Evolutionary conservation across 2,888 invertebrate genomes (phyloP).

Genomic region (Holacanthella duospinosa): DNA sequence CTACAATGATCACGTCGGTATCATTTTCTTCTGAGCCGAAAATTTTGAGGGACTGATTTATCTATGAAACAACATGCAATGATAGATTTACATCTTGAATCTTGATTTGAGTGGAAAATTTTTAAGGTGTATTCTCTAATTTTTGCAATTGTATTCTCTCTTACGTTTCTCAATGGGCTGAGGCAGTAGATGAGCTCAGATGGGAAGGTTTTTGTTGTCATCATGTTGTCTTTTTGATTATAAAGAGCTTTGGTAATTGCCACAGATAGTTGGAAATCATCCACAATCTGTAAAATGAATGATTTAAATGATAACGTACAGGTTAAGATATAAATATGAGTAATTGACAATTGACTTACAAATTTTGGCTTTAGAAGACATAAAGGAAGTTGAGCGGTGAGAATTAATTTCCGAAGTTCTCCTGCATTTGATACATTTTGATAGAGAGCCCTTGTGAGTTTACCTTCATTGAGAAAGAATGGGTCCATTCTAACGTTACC

Average conservation of each 20-base stretch:
- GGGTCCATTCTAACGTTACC: neutral
- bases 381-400: constrained; percentile 28
- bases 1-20: constrained; percentile 45
- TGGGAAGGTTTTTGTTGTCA: constrained; percentile 31
- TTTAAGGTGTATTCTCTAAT: neutral
- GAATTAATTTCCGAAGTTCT: constrained; percentile 26
- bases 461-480: neutral
- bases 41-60: constrained; percentile 54
- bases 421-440: constrained; percentile 26
- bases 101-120: no score
- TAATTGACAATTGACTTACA: constrained; percentile 14
- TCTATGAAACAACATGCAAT: constrained; percentile 39
- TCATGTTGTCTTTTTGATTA: constrained; percentile 28
- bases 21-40: constrained; percentile 53
- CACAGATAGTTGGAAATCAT: constrained; percentile 29
- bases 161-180: constrained; percentile 34
- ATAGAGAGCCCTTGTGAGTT: neutral
- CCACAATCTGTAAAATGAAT: constrained; percentile 24
- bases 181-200: constrained; percentile 34
- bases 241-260: constrained; percentile 32
- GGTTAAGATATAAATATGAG: neutral
- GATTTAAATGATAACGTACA: neutral
- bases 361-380: constrained; percentile 31
- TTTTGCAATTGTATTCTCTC: neutral
- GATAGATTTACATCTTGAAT: neutral